Evolutionary conservation across 2,797 vertebrate genomes (phyloP).

Genomic region (Graptemys geographica): DNA sequence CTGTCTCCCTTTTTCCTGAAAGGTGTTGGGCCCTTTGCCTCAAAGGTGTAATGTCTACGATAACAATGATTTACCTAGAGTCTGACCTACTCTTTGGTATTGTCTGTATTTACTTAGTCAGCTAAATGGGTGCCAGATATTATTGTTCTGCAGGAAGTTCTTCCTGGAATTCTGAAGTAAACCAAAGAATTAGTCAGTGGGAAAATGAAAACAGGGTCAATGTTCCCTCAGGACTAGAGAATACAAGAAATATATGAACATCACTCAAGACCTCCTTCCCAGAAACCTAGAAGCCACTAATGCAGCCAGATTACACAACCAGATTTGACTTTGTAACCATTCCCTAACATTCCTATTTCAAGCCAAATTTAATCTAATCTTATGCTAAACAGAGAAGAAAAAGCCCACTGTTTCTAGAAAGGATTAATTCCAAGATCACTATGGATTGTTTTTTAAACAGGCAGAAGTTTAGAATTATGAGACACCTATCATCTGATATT

Average conservation of each 20-base stretch:
- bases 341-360: conserved; percentile 33
- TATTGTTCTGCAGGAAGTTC: conserved; percentile 80
- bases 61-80: conserved; percentile 71
- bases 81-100: conserved; percentile 76
- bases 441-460: conserved; percentile 3
- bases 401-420: neutral
- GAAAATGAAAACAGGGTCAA: conserved; percentile 81
- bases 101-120: conserved; percentile 77
- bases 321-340: conserved; percentile 49
- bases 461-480: conserved; percentile 10
- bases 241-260: conserved; percentile 67
- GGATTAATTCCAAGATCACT: neutral
- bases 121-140: conserved; percentile 76
- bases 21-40: conserved; percentile 76
- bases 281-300: conserved; percentile 74
- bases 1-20: conserved; percentile 73
- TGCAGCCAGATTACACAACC: conserved; percentile 57
- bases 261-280: conserved; percentile 68
- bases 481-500: neutral
- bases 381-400: conserved; percentile 5
- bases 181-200: conserved; percentile 72
- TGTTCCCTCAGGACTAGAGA: conserved; percentile 77
- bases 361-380: conserved; percentile 21
- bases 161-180: conserved; percentile 81
- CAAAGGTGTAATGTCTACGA: conserved; percentile 72